Base-by-base conservation (phyloP, 2,888 invertebrate genomes). In the Catocala sponsa region DNA sequence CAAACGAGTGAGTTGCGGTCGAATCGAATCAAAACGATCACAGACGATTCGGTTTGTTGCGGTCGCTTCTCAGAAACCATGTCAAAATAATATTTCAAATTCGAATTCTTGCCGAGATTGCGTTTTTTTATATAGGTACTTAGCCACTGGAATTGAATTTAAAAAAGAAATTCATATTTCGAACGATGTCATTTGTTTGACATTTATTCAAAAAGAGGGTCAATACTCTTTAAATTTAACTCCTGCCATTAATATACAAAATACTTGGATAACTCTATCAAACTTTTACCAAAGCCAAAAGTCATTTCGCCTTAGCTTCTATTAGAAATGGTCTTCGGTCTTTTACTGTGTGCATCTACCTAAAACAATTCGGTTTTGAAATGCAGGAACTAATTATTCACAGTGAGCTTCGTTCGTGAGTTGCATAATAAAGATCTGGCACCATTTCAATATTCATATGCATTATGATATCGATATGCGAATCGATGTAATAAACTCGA, bases 1-100 rank as follows among this genome's bases (percentile, higher is more conserved):
- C 83, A 88, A 88, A 79, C 78, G 82, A 85, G 80, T 84, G 84
- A 83, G 78, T 79, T 82, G 76, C 75, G 73, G 71, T 78, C 79
- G 80, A 78, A 79, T 83, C 81, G 80, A 83, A 83, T 83, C 82
- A 74, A 78, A 80, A 78, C 76, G 76, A 80, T 74, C 77, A 67
- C 71, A 69, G 75, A 68, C 74, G 76, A 81, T 81, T 81, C 72
- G 70, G 72, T 80, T 80, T 72, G 78, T 79, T 78, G 81, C 76
- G 82, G 81, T 80, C 55, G 56, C 50, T 78, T 81, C 72, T 73
- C 57, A 68, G 72, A 70, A 80, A 78, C 60, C 74, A 55, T 66
- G 69, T 73, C 69, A 75, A 78, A 78, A 80, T 70, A 64, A 72
- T 72, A 79, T 80, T 75, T 63, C 65, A 67, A 76, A 79, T 76